Base-by-base conservation (phyloP, 2,113 vertebrate genomes). In the Cercopithecus mona region DNA sequence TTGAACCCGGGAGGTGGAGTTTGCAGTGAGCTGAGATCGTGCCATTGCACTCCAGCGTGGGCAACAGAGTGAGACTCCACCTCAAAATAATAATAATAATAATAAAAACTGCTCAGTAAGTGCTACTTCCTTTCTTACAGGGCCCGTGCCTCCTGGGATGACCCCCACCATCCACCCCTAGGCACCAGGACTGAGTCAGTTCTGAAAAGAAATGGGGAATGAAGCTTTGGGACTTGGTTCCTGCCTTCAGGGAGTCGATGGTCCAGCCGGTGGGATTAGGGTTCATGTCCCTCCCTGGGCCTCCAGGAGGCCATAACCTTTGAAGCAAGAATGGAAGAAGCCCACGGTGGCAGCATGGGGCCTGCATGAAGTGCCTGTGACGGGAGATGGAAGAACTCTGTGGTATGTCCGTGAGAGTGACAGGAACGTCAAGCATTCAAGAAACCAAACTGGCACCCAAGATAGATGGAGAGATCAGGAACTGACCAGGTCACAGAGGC, bases 271-370 rank as follows among this genome's bases (percentile, higher is more conserved):
- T 13, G 27, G 10, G 8, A 27, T 30, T 76, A 59, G 59, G 76
- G 55, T 48, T 43, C 52, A 17, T 27, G 64, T 43, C n/a, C 25
- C 10, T 50, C 32, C n/a, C 9, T 5, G 45, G 75, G 64, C 45
- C n/a, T 81, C 30, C 79, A 2, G 22, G 32, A 82, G 10, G 6
- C 38, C 17, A 5, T 6, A 17, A 50, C 8, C 52, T 50, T 43
- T 73, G 52, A 57, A 76, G 35, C 66, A 22, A 80, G 75, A 88
- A 90, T 20, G 68, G 68, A 96, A 64, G 84, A 94, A 90, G 20
- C 10, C 1, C n/a, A 48, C 0, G 2, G 6, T 32, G 22, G 14
- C 5, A 12, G 13, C 11, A 0, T n/a, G n/a, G 30, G 50, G 17
- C 70, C 9, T 50, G n/a, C 2, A 1, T 23, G n/a, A 78, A 55